Evolutionary conservation across 2,888 invertebrate species (phyloP).

Genomic region (Norana najaformis): DNA sequence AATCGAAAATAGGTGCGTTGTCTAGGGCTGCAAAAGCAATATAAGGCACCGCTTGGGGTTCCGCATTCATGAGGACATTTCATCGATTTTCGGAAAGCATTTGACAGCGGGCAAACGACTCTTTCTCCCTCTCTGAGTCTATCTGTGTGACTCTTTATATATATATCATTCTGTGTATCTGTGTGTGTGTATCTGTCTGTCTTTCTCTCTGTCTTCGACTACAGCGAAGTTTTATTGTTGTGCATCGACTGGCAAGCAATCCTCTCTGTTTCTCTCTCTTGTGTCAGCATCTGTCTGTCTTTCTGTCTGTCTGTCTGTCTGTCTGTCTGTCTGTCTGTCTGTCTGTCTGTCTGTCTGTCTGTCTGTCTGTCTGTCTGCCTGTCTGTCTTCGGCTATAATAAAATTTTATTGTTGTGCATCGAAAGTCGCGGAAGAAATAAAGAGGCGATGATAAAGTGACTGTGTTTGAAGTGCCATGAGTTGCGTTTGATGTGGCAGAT

Average conservation of each 20-base stretch:
- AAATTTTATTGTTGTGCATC: constrained; percentile 5
- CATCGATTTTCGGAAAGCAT: neutral
- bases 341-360: neutral
- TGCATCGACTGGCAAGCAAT: too few species aligned
- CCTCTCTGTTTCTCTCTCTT: neutral
- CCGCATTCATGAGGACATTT: neutral
- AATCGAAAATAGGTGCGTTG: neutral
- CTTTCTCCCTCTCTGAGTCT: too few species aligned
- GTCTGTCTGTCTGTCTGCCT: neutral
- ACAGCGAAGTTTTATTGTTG: neutral
- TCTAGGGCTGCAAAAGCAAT: neutral
- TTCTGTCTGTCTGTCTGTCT: neutral
- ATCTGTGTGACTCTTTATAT: neutral
- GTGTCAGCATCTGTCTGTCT: neutral
- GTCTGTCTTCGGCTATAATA: neutral
- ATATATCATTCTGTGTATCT: neutral
- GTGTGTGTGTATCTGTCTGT: too few species aligned
- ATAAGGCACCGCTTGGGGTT: neutral
- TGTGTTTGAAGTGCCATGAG: neutral
- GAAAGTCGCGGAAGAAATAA: neutral
- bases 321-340: neutral
- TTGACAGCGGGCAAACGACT: too few species aligned
- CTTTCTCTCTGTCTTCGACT: neutral
- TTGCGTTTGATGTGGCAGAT: neutral
- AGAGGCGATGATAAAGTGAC: neutral